Evolutionary conservation across 1,140 invertebrate genomes (phyloP).

Genomic region (Brachionus paranguensis): DNA sequence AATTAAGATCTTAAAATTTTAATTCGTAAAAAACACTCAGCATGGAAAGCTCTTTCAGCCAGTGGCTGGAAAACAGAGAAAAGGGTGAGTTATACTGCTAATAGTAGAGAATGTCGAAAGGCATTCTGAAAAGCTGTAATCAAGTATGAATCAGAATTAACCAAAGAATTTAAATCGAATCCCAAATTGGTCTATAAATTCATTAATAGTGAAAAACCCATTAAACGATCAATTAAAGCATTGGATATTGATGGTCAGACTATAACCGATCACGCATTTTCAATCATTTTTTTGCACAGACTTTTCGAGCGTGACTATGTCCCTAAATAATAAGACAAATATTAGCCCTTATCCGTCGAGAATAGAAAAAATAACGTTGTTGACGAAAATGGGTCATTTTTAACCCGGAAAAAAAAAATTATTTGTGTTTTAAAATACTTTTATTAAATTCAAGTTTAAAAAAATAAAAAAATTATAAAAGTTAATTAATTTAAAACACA

Average conservation of each 20-base stretch:
- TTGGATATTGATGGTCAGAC: not conserved
- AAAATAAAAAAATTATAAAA: no score
- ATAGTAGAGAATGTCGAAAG: not conserved
- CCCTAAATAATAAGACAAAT: no score
- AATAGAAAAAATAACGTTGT: no score
- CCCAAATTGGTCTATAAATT: not conserved
- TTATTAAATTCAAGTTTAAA: no score
- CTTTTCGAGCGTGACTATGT: not conserved
- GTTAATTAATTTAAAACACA: no score
- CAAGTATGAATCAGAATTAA: not conserved
- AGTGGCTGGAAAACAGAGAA: not conserved
- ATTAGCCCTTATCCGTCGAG: no score
- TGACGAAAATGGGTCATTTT: no score
- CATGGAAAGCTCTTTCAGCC: not conserved
- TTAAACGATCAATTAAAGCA: not conserved
- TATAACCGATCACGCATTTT: not conserved
- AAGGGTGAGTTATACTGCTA: not conserved
- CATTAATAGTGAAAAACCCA: not conserved
- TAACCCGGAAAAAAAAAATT: no score
- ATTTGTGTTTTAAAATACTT: no score
- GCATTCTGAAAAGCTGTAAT: not conserved
- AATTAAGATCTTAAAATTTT: not conserved
- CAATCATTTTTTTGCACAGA: not conserved
- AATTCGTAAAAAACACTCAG: not conserved
- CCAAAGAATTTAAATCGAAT: not conserved